Percentiles rank a stretch among this genome's conserved stretches.
These are phyloP conservation scores for Mongoloraphidia duomilia DNA, from an alignment of 2,888 invertebrate genomes.

Conservation along the genomic window DNA sequence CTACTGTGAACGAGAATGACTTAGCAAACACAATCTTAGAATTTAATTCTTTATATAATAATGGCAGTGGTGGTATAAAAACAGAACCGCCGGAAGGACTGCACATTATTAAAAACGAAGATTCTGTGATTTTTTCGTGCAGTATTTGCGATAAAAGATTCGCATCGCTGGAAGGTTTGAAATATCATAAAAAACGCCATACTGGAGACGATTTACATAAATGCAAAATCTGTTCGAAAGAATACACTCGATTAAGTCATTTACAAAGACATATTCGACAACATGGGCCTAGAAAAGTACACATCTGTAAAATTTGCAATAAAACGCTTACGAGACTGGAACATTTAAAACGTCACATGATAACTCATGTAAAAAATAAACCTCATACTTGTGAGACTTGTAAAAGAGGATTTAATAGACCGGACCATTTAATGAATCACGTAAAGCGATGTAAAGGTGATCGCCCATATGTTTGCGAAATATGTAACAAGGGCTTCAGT, in stretches of 20 bases:
- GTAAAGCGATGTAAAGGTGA: conserved; percentile 2
- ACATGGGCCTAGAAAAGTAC: conserved; percentile 3
- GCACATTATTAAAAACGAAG: background rate
- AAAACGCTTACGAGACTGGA: conserved; percentile 1
- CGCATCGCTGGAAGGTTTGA: background rate
- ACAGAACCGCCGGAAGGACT: too few relatives aligned
- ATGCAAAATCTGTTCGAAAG: conserved; percentile 3
- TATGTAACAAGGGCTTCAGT: conserved; percentile 5
- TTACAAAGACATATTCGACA: conserved; percentile 1
- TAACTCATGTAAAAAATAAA: conserved; percentile 6
- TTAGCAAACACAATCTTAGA: too few relatives aligned
- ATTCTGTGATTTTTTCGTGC: background rate
- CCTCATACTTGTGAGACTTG: conserved; percentile 3
- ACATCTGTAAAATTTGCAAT: conserved; percentile 6
- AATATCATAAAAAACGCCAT: conserved; percentile 2
- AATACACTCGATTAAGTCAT: background rate
- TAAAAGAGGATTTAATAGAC: conserved; percentile 4
- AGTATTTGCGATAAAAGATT: conserved; percentile 4
- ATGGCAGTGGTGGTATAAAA: too few relatives aligned
- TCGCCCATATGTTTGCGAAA: conserved; percentile 1
- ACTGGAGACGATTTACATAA: background rate
- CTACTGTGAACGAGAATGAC: too few relatives aligned
- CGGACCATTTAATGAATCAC: conserved; percentile 3
- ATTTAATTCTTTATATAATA: too few relatives aligned
- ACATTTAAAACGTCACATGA: conserved; percentile 6